Evolutionary conservation across 2,113 vertebrate species (phyloP), one percentile per base, ranked within the genome.

Genomic region (Etia nguti): DNA sequence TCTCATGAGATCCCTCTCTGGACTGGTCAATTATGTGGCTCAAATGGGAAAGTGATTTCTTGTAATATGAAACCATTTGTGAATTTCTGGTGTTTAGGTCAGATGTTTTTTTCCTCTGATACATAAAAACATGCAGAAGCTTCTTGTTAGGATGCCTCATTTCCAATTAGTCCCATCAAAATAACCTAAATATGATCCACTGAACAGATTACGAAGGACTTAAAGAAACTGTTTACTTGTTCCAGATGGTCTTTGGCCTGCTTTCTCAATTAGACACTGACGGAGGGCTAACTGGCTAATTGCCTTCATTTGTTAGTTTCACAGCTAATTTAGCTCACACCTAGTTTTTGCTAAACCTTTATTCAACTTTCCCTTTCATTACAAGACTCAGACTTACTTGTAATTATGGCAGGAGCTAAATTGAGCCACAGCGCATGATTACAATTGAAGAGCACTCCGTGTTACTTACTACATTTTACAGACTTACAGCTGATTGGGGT

Each of bases 281-380:
- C 87, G 85, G 50, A 83, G 89, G 85, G 85, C 91, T 91, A 92
- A 73, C 89, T 80, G 80, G 90, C 91, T 96, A 96, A 96, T 96
- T 95, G 91, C 92, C 85, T 93, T 90, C 91, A 96, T 96, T 96
- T 96, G 92, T 95, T 96, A 94, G 91, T 90, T 95, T 96, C 92
- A 94, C 91, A 92, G 91, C 90, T 95, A 96, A 96, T 95, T 95
- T 95, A 94, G 89, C 91, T 89, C 56, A 48, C 86, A 92, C 90
- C 93, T 86, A 80, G 65, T 89, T 46, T 95, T 94, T 89, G 85
- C 75, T 84, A 52, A 92, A 92, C 91, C 77, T 88, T 68, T 91
- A 73, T 57, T 80, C 90, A 85, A 85, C 83, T 79, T 82, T 86
- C 84, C 36, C 62, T 83, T 91, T 89, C 70, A 87, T 90, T 56